Conservation (phyloP, 2,797 vertebrate genomes). For the Clarias platycephalus region DNA sequence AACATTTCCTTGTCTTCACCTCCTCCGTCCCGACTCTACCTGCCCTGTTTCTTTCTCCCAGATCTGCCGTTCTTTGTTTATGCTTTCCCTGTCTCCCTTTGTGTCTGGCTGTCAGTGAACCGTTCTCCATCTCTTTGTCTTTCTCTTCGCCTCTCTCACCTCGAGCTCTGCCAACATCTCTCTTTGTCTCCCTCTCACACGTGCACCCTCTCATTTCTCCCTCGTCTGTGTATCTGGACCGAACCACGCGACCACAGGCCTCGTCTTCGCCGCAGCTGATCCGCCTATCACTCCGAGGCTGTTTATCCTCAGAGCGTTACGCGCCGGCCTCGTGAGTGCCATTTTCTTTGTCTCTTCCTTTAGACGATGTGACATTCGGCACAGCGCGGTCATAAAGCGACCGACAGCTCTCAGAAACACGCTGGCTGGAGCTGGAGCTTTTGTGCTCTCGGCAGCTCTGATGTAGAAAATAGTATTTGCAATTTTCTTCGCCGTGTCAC, state of each 20-base stretch:
- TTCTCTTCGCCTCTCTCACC: constrained; percentile 13
- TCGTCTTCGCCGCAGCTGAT: constrained; percentile 25
- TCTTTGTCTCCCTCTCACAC: not conserved
- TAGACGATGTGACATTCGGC: constrained; percentile 72
- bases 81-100: not conserved
- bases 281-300: constrained; percentile 60
- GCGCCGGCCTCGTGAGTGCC: constrained; percentile 72
- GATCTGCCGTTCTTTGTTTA: not conserved
- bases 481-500: constrained; percentile 63
- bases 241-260: not conserved
- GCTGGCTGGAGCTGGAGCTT: constrained; percentile 34
- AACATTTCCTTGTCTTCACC: not conserved
- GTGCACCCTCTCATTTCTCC: not conserved
- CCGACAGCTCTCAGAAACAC: constrained; percentile 61
- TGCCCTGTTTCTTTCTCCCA: not conserved
- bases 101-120: constrained; percentile 19
- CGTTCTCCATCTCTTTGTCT: constrained; percentile 17
- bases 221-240: not conserved
- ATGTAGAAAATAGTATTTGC: constrained; percentile 60
- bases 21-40: not conserved
- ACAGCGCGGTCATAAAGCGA: constrained; percentile 67
- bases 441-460: constrained; percentile 44
- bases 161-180: not conserved
- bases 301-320: constrained; percentile 66
- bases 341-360: constrained; percentile 81